phyloP scores from a whole-genome alignment of 2,797 vertebrate species.

The Helostoma temminkii region DNA sequence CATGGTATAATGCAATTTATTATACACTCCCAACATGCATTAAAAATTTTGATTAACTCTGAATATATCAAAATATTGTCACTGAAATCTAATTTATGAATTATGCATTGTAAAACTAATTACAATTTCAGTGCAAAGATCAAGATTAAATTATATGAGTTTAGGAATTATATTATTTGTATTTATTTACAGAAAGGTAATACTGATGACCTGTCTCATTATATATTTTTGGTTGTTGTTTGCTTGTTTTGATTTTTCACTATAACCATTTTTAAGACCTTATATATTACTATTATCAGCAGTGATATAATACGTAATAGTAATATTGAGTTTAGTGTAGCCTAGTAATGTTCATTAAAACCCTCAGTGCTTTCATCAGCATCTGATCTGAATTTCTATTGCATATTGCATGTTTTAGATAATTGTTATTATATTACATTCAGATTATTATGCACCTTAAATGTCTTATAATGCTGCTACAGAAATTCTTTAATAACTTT shows the following conservation, averaged over 20 bases:
- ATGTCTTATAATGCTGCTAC: not conserved
- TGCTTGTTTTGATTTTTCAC: conserved; percentile 4
- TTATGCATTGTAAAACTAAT: not conserved
- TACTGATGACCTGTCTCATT: too few relatives aligned
- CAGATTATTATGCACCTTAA: not conserved
- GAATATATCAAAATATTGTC: conserved; percentile 31
- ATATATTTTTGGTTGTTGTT: too few relatives aligned
- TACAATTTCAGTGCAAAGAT: conserved; percentile 19
- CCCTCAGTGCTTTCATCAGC: not conserved
- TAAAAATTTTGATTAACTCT: conserved; percentile 56
- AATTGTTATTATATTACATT: conserved; percentile 15
- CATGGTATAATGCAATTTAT: conserved; percentile 47
- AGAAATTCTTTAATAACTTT: conserved; percentile 1
- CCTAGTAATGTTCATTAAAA: not conserved
- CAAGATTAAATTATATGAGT: conserved; percentile 17
- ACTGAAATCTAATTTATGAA: conserved; percentile 2
- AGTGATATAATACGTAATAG: conserved; percentile 1
- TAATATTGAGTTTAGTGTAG: not conserved
- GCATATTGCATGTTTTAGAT: conserved; percentile 4
- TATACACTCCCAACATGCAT: conserved; percentile 28
- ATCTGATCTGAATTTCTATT: not conserved
- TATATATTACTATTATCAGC: conserved; percentile 6
- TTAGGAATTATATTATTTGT: conserved; percentile 11
- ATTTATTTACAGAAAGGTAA: conserved; percentile 14
- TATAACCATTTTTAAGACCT: not conserved